These are phyloP conservation scores for Gopherus flavomarginatus DNA, from an alignment of 2,113 vertebrate genomes.

Conservation along the genomic window DNA sequence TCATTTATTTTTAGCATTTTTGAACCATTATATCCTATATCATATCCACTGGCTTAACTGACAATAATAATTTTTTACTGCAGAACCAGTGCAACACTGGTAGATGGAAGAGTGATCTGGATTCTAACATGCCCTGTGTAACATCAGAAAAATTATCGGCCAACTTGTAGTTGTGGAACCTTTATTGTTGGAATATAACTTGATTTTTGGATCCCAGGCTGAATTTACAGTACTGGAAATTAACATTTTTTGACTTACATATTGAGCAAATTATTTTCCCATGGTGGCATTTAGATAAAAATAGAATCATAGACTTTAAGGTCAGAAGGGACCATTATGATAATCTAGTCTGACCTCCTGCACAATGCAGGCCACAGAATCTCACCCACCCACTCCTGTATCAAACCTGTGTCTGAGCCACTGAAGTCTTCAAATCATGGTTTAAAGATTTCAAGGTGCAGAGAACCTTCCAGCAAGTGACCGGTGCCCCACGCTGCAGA, in stretches of 20 bases:
- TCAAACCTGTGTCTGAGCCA: too few species aligned
- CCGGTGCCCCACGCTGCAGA: too few species aligned
- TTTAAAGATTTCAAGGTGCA: too few species aligned
- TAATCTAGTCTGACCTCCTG: too few species aligned
- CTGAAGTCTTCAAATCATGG: too few species aligned
- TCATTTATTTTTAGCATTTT: not conserved
- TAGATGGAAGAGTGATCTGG: not conserved
- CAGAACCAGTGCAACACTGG: not conserved
- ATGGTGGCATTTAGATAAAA: too few species aligned
- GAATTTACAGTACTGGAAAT: conserved; percentile 15
- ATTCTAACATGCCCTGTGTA: not conserved
- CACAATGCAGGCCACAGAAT: too few species aligned
- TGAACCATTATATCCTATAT: not conserved
- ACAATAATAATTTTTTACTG: not conserved
- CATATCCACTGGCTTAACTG: not conserved
- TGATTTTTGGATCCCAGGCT: not conserved
- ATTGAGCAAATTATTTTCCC: not conserved
- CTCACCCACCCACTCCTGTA: too few species aligned
- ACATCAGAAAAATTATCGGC: not conserved
- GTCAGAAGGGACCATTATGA: too few species aligned
- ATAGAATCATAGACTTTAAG: not conserved
- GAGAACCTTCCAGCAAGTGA: too few species aligned
- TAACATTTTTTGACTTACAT: conserved; percentile 6
- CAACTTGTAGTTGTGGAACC: not conserved
- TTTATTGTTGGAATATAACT: conserved; percentile 6